Percentiles rank a stretch among this genome's conserved stretches.
These are phyloP conservation scores for Paracyprichromis sp. DNA, from an alignment of 2,113 vertebrate species.

Conservation along the genomic window DNA sequence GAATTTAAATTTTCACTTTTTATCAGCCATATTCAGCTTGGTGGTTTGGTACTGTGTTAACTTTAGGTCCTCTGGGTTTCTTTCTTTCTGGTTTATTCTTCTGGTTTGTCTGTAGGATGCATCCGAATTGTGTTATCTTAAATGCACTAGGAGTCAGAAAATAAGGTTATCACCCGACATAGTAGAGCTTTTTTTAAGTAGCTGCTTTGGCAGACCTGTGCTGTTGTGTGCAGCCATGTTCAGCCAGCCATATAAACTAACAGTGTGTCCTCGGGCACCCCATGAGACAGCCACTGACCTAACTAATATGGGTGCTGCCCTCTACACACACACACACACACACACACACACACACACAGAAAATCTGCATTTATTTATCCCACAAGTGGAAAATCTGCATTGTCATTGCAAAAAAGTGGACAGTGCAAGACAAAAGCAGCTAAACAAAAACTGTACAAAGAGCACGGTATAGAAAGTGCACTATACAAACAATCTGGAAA, in stretches of 20 bases:
- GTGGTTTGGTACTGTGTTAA: background rate
- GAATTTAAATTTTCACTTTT: background rate
- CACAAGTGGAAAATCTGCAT: too few species aligned
- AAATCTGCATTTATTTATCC: too few species aligned
- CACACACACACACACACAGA: background rate
- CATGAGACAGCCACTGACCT: slow-evolving; percentile 51
- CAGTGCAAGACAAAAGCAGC: too few species aligned
- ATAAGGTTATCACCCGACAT: slow-evolving; percentile 17
- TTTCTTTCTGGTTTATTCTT: background rate
- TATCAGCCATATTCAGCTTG: background rate
- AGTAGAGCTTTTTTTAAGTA: background rate
- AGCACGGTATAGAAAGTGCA: too few species aligned
- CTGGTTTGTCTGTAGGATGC: background rate
- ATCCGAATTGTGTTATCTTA: background rate
- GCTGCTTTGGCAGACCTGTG: slow-evolving; percentile 35
- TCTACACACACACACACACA: background rate
- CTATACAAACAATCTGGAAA: too few species aligned
- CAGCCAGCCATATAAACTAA: slow-evolving; percentile 60
- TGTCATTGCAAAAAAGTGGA: too few species aligned
- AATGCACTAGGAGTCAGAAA: background rate
- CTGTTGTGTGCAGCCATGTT: slow-evolving; percentile 39
- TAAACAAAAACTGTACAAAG: too few species aligned
- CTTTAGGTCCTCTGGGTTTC: background rate
- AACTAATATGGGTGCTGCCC: slow-evolving; percentile 50
- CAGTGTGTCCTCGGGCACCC: slow-evolving; percentile 49